Evolutionary conservation across 64 coral and sea anemone genomes (phyloP).

Genomic region (Montipora sp.): DNA sequence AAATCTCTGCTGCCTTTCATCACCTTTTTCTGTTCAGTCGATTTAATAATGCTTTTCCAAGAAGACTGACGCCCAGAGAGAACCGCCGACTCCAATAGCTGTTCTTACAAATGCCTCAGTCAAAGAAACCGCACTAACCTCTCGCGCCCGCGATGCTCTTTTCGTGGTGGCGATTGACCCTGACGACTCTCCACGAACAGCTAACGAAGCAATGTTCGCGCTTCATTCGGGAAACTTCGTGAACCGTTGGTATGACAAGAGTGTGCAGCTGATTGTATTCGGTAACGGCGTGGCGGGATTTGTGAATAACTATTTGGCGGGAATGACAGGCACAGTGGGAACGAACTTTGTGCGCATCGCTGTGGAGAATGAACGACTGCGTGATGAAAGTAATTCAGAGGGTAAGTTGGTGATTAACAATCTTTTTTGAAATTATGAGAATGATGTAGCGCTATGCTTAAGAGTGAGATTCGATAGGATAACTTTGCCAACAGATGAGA

Average conservation of each 20-base stretch:
- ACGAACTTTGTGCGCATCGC: slow-evolving; percentile 47
- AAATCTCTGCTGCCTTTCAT: not conserved
- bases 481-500: not conserved
- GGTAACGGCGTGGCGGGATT: slow-evolving; percentile 66
- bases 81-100: slow-evolving; percentile 17
- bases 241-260: slow-evolving; percentile 83
- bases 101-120: slow-evolving; percentile 51
- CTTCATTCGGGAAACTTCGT: slow-evolving; percentile 81
- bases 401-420: not conserved
- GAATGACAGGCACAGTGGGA: slow-evolving; percentile 60
- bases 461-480: too few relatives aligned
- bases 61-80: slow-evolving; percentile 31
- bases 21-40: not conserved
- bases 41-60: not conserved
- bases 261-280: slow-evolving; percentile 65
- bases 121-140: slow-evolving; percentile 57
- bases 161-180: slow-evolving; percentile 81
- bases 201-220: slow-evolving; percentile 71
- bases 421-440: not conserved
- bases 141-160: slow-evolving; percentile 62
- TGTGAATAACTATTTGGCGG: slow-evolving; percentile 69
- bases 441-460: not conserved
- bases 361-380: slow-evolving; percentile 18
- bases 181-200: slow-evolving; percentile 53
- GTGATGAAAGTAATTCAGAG: not conserved